These are phyloP conservation scores for Lasiurus borealis DNA, from an alignment of 2,113 vertebrate genomes.

Conservation along the genomic window DNA sequence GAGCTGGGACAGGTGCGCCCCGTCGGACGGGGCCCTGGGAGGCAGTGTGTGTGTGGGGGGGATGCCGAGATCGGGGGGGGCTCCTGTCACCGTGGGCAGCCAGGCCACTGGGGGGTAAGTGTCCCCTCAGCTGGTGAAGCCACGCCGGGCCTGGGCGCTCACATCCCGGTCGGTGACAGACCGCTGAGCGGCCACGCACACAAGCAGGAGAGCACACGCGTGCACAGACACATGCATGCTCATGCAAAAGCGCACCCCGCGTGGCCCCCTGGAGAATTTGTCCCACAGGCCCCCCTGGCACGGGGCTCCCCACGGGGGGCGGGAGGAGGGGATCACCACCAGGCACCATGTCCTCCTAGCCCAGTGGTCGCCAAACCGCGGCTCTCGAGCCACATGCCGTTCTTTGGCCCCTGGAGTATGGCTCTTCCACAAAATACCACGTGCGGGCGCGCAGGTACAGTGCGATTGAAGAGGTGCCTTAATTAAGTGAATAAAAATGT, in stretches of 20 bases:
- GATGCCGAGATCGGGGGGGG: not conserved
- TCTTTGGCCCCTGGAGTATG: no score
- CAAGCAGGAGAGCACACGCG: accelerated
- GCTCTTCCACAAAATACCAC: no score
- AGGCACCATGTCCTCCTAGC: accelerated
- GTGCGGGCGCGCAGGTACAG: no score
- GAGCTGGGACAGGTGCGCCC: accelerated
- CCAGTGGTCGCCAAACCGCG: no score
- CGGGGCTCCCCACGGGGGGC: not conserved
- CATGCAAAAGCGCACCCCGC: not conserved
- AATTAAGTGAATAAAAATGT: no score
- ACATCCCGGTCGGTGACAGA: not conserved
- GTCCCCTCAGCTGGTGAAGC: not conserved
- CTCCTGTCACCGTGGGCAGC: accelerated
- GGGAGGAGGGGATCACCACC: not conserved
- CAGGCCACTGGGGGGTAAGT: not conserved
- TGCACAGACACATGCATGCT: not conserved
- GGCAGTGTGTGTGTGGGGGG: accelerated
- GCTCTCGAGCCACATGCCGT: no score
- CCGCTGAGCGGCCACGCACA: not conserved
- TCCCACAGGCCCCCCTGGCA: not conserved
- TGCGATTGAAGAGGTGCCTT: no score
- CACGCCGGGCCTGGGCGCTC: accelerated
- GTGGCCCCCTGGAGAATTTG: not conserved
- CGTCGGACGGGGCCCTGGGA: not conserved